These are phyloP conservation scores for Lagocephalus sceleratus DNA, from an alignment of 2,797 vertebrate species.

Conservation along the genomic window DNA sequence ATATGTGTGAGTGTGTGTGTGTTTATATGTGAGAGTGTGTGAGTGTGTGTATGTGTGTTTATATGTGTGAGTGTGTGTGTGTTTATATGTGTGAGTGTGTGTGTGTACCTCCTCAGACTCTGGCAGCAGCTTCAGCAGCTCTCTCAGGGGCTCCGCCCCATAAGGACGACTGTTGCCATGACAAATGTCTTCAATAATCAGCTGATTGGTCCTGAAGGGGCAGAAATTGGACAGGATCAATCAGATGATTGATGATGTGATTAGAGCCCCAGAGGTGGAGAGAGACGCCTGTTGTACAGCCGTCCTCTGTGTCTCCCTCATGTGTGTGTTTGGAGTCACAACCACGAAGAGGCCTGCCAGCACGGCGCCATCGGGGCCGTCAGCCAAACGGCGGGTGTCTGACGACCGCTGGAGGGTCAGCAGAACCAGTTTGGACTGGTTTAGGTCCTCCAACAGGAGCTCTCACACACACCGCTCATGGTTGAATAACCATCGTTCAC, in stretches of 20 bases:
- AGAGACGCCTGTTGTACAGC: neutral
- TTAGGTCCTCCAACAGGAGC: too few relatives aligned
- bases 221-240: neutral
- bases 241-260: too few relatives aligned
- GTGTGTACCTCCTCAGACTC: constrained; percentile 85
- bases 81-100: constrained; percentile 3
- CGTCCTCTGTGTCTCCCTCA: neutral
- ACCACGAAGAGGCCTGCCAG: neutral
- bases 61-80: constrained; percentile 11
- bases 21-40: constrained; percentile 3
- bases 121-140: constrained; percentile 89
- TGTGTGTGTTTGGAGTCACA: neutral
- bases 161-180: constrained; percentile 81
- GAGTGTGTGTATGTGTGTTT: constrained; percentile 9
- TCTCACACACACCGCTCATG: too few relatives aligned
- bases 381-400: too few relatives aligned
- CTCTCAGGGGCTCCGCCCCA: constrained; percentile 81
- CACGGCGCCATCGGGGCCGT: too few relatives aligned
- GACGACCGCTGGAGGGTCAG: too few relatives aligned
- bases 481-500: too few relatives aligned
- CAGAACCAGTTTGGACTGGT: too few relatives aligned
- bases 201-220: constrained; percentile 78
- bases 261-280: too few relatives aligned
- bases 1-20: neutral
- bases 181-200: constrained; percentile 84